Evolutionary conservation across 2,797 vertebrate genomes (phyloP).

Genomic region (Sebastes hubbsi): DNA sequence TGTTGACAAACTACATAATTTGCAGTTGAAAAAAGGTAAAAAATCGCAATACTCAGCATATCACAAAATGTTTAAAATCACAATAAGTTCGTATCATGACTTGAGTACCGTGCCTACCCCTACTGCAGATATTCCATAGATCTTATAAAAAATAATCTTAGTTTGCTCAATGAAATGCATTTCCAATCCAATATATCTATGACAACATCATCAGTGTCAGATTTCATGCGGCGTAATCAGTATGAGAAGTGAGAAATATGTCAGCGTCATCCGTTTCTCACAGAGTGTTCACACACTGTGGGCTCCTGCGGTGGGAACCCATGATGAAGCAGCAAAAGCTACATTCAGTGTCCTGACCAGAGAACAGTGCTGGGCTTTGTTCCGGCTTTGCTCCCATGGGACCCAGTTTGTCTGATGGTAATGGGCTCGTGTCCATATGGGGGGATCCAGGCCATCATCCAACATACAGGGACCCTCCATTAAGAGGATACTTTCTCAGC

Average conservation of each 20-base stretch:
- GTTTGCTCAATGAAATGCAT: not conserved
- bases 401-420: conserved; percentile 66
- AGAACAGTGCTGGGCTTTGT: conserved; percentile 77
- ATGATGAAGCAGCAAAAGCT: conserved; percentile 46
- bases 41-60: too few species aligned
- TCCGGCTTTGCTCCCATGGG: conserved; percentile 54
- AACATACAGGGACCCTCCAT: conserved; percentile 51
- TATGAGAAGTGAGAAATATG: conserved; percentile 9
- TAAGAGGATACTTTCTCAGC: conserved; percentile 38
- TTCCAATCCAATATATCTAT: not conserved
- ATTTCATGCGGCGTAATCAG: not conserved
- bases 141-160: not conserved
- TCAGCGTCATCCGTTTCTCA: conserved; percentile 21
- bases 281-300: conserved; percentile 36
- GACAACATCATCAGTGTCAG: not conserved
- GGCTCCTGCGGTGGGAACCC: conserved; percentile 53
- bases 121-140: not conserved
- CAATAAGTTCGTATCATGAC: too few species aligned
- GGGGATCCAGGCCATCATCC: conserved; percentile 57
- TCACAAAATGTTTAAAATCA: too few species aligned
- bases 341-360: conserved; percentile 48
- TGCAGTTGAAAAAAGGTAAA: too few species aligned
- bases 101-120: too few species aligned
- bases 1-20: too few species aligned
- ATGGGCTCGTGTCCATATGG: conserved; percentile 63